Evolutionary conservation across 2,113 vertebrate genomes (phyloP).

Genomic region (Brachirus orientalis): DNA sequence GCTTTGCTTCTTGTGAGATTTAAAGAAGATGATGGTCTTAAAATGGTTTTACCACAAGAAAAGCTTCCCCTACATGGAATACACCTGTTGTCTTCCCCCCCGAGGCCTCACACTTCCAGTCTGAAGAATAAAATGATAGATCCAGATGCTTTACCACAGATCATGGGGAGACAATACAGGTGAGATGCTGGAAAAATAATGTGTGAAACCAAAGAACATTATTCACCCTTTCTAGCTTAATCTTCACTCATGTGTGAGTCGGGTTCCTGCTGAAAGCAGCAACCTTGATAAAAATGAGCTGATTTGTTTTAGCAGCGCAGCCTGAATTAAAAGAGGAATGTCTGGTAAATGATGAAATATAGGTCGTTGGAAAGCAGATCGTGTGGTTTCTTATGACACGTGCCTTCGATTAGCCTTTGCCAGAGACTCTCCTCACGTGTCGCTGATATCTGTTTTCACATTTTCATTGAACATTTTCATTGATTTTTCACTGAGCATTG

Average conservation of each 20-base stretch:
- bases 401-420: conserved; percentile 31
- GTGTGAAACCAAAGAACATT: conserved; percentile 28
- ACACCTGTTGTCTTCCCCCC: conserved; percentile 72
- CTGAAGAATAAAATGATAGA: conserved; percentile 79
- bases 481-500: no score
- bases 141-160: conserved; percentile 76
- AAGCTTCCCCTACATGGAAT: conserved; percentile 71
- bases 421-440: conserved; percentile 27
- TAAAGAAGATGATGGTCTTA: conserved; percentile 81
- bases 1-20: conserved; percentile 82
- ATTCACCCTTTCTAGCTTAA: conserved; percentile 23
- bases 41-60: conserved; percentile 81
- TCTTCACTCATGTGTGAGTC: neutral
- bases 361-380: neutral
- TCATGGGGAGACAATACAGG: conserved; percentile 79
- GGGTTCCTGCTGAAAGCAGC: no score
- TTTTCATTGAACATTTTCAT: no score
- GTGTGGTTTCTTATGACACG: conserved; percentile 7
- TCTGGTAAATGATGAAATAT: conserved; percentile 4
- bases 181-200: conserved; percentile 72
- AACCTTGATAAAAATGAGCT: conserved; percentile 6
- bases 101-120: conserved; percentile 75
- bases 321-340: conserved; percentile 31
- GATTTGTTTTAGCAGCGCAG: neutral
- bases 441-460: no score